Percentiles rank a stretch among this genome's conserved stretches.
Evolutionary conservation across 2,888 invertebrate genomes (phyloP).

Genomic region (Scaptomyza flava): DNA sequence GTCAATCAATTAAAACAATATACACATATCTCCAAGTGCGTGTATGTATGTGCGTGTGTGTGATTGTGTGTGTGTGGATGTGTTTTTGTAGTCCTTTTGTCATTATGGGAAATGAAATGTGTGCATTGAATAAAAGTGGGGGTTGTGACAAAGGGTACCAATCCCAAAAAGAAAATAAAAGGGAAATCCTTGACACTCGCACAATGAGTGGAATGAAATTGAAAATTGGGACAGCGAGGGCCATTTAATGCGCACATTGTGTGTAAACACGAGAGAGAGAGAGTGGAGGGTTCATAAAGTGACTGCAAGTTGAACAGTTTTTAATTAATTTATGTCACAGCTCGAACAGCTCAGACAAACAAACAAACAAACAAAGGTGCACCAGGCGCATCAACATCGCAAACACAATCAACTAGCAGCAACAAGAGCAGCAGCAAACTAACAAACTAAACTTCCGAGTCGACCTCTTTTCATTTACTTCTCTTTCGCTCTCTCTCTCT

Average conservation of each 20-base stretch:
- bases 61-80: constrained; percentile 1
- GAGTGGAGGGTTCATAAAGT: not conserved
- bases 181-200: constrained; percentile 22
- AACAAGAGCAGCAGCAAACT: constrained; percentile 23
- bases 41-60: not conserved
- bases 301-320: constrained; percentile 25
- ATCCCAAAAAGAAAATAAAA: constrained; percentile 11
- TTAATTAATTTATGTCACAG: constrained; percentile 57
- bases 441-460: constrained; percentile 33
- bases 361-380: constrained; percentile 39
- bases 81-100: constrained; percentile 37
- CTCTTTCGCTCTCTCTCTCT: no score
- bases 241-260: constrained; percentile 50
- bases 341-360: constrained; percentile 15
- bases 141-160: not conserved
- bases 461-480: constrained; percentile 5
- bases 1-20: constrained; percentile 64
- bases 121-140: constrained; percentile 3
- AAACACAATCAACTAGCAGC: constrained; percentile 43
- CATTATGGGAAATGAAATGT: constrained; percentile 34
- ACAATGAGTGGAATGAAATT: constrained; percentile 32
- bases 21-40: not conserved
- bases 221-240: constrained; percentile 36
- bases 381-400: constrained; percentile 22
- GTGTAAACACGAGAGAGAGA: constrained; percentile 3